Evolutionary conservation across 2,797 vertebrate species (phyloP), one percentile per base, ranked within the genome.

Genomic region (Tauraco hartlaubi): DNA sequence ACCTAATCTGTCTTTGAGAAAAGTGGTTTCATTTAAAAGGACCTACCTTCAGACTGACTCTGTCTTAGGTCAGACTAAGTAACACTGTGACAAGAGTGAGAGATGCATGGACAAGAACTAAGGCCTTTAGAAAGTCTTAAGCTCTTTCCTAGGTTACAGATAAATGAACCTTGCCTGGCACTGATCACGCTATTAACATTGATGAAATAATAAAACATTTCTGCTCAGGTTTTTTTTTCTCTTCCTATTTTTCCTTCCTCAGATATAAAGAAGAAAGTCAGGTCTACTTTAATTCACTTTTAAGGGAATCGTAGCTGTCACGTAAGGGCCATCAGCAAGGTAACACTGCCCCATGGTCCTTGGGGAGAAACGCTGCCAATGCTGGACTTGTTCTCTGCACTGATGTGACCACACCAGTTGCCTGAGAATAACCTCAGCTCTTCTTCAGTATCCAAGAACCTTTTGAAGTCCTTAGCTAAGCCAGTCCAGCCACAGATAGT

Each of bases 261-360:
- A 14, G 21, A 17, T 2, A 2, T n/a, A 56, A 85, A 7, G 19
- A 23, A 8, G 4, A 21, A 75, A 75, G 26, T 37, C 51, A 88
- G 28, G 11, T 10, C 58, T 90, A 35, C 41, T 52, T 23, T 63
- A 13, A 21, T 54, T 49, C 8, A 1, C 13, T 74, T 73, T 33
- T 67, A 49, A 74, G 29, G 33, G 54, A 46, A 68, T 28, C 0
- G 0, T 25, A 56, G n/a, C 22, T 5, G 0, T 5, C 2, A 1
- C 35, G 9, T 3, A 16, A 28, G 29, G 49, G 18, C 55, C 58
- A 48, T 28, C 43, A 85, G 74, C n/a, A 61, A 64, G 51, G 46
- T 54, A 43, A 28, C n/a, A 9, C 55, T 54, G 69, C 43, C 25
- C n/a, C 15, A 5, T 10, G 18, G 37, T 12, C 35, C 46, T 16